Evolutionary conservation across 2,888 invertebrate species (phyloP).

Genomic region (Drosophila helvetica): DNA sequence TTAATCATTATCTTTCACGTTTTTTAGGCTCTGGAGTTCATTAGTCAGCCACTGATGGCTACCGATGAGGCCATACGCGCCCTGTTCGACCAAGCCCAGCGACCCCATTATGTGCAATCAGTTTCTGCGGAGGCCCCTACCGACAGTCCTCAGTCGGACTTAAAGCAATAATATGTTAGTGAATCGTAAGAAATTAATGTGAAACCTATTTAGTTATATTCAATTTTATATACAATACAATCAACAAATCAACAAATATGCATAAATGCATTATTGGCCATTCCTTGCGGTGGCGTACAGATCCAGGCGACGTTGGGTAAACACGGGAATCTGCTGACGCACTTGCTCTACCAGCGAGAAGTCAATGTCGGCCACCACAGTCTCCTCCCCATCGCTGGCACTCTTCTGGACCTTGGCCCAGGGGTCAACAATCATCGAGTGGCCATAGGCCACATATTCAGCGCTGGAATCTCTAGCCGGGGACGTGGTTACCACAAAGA

Average conservation of each 20-base stretch:
- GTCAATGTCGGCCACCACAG: constrained; percentile 90
- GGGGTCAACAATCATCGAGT: constrained; percentile 93
- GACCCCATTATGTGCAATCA: constrained; percentile 60
- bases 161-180: constrained; percentile 25
- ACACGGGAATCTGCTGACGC: constrained; percentile 92
- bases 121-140: constrained; percentile 6
- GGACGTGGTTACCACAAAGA: constrained; percentile 93
- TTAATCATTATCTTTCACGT: not conserved
- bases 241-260: constrained; percentile 11
- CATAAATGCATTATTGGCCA: constrained; percentile 22
- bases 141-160: constrained; percentile 23
- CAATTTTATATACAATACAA: constrained; percentile 30
- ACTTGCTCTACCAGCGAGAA: constrained; percentile 89
- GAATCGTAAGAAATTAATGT: constrained; percentile 16
- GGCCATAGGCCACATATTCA: constrained; percentile 96
- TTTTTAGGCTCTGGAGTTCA: constrained; percentile 77
- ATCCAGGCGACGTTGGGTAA: constrained; percentile 89
- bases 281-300: constrained; percentile 85
- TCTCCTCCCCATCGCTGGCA: constrained; percentile 84
- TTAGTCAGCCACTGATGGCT: constrained; percentile 82
- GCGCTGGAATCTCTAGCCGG: constrained; percentile 92
- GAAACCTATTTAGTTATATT: constrained; percentile 24
- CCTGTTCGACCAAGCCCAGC: constrained; percentile 81
- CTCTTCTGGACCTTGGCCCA: constrained; percentile 88
- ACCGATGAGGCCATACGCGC: constrained; percentile 84